Conservation (phyloP, 2,888 invertebrate genomes). For the Chelonus formosanus region DNA sequence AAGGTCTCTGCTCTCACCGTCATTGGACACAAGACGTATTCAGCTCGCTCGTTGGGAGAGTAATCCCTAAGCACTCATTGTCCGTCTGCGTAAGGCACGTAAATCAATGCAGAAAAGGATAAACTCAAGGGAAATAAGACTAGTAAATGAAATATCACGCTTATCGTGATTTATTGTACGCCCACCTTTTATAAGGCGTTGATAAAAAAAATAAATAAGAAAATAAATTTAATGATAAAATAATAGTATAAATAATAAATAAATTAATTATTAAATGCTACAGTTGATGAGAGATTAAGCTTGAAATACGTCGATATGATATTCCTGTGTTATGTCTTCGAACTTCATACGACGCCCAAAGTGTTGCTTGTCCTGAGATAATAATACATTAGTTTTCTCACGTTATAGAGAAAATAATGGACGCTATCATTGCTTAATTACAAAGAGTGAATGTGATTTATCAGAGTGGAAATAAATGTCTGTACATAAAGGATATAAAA, state of each 20-base stretch:
- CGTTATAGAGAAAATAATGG: not conserved
- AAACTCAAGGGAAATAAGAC: conserved; percentile 21
- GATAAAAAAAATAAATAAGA: conserved; percentile 6
- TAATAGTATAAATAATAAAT: conserved; percentile 19
- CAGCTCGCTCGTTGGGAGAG: conserved; percentile 63
- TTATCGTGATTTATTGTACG: conserved; percentile 6
- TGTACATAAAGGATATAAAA: conserved; percentile 9
- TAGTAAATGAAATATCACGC: conserved; percentile 12
- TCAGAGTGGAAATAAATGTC: not conserved
- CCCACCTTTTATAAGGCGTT: conserved; percentile 3
- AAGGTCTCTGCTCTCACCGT: conserved; percentile 69
- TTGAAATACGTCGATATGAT: conserved; percentile 35
- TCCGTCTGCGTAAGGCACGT: conserved; percentile 13
- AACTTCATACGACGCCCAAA: conserved; percentile 25
- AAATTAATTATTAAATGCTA: conserved; percentile 58
- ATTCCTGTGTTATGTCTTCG: conserved; percentile 34
- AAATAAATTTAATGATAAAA: conserved; percentile 17
- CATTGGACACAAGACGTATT: conserved; percentile 67
- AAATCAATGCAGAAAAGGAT: conserved; percentile 10
- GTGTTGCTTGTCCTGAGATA: conserved; percentile 19
- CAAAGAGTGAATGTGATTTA: conserved; percentile 11
- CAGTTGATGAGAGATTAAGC: conserved; percentile 45
- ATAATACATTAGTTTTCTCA: conserved; percentile 2
- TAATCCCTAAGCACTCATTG: conserved; percentile 51
- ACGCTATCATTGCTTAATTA: conserved; percentile 19